Conservation (phyloP, 2,888 invertebrate species). For the Apeira syringaria region DNA sequence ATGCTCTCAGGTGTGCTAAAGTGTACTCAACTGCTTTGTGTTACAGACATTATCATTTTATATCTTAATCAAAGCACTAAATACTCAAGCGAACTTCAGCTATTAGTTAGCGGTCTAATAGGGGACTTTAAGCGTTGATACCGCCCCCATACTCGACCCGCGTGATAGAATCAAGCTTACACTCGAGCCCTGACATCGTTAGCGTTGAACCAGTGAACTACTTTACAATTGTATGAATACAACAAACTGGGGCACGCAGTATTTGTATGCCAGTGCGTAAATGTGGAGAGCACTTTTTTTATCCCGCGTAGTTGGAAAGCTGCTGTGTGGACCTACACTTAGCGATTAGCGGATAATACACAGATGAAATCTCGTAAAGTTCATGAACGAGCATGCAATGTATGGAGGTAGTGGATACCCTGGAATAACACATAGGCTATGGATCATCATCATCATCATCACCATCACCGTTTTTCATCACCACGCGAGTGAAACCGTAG, state of each 20-base stretch:
- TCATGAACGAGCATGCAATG: too few relatives aligned
- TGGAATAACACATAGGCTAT: too few relatives aligned
- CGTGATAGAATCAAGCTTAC: conserved; percentile 17
- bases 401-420: too few relatives aligned
- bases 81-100: neutral
- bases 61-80: too few relatives aligned
- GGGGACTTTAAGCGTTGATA: conserved; percentile 11
- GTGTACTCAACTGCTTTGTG: too few relatives aligned
- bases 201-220: conserved; percentile 48
- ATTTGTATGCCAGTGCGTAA: conserved; percentile 54
- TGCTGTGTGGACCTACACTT: neutral
- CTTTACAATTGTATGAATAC: conserved; percentile 50
- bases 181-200: conserved; percentile 43
- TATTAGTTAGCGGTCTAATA: conserved; percentile 6
- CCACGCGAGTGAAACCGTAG: too few relatives aligned
- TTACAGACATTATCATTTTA: too few relatives aligned
- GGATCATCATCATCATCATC: too few relatives aligned
- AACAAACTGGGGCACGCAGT: conserved; percentile 62
- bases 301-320: conserved; percentile 6
- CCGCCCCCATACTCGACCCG: conserved; percentile 6
- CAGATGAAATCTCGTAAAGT: too few relatives aligned
- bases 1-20: too few relatives aligned
- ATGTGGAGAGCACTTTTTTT: conserved; percentile 37
- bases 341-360: conserved; percentile 6
- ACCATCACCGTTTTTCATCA: too few relatives aligned